phyloP scores from a whole-genome alignment of 2,888 invertebrate species.

The Bugulina stolonifera region DNA sequence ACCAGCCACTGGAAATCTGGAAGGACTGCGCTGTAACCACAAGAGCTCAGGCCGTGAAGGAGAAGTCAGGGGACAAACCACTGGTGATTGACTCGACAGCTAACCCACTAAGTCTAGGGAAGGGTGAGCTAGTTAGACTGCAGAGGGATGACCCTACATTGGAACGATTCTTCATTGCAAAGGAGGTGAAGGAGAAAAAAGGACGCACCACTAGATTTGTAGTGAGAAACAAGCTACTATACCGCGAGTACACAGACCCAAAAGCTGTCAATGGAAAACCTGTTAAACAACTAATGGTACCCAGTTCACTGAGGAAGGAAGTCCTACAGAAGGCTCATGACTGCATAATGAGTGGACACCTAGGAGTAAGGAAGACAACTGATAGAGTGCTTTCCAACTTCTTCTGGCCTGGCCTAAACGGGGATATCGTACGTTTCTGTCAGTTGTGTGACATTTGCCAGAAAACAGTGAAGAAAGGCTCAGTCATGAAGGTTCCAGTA shows the following conservation, averaged over 20 bases:
- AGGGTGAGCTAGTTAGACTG: background rate
- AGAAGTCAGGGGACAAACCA: background rate
- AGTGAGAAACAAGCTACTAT: background rate
- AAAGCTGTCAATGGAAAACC: background rate
- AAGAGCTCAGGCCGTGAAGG: background rate
- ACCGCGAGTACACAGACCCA: background rate
- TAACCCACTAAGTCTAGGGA: background rate
- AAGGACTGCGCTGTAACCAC: background rate
- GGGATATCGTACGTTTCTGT: slow-evolving; percentile 29
- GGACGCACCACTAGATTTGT: background rate
- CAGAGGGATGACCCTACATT: slow-evolving; percentile 2
- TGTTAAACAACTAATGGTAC: slow-evolving; percentile 29
- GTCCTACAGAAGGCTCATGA: slow-evolving; percentile 32
- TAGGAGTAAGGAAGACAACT: slow-evolving; percentile 29
- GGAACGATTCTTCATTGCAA: background rate
- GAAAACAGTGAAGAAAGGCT: slow-evolving; percentile 26
- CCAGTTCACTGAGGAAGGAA: slow-evolving; percentile 27
- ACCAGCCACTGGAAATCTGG: background rate
- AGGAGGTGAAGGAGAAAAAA: background rate
- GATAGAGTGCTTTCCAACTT: slow-evolving; percentile 29
- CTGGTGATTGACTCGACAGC: background rate
- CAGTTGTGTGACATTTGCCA: slow-evolving; percentile 29
- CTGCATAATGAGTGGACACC: slow-evolving; percentile 30
- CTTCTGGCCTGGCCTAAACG: slow-evolving; percentile 31
- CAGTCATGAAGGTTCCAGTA: slow-evolving; percentile 30